phyloP scores from a whole-genome alignment of 2,113 vertebrate species.

The Rhodinocichla rosea region DNA sequence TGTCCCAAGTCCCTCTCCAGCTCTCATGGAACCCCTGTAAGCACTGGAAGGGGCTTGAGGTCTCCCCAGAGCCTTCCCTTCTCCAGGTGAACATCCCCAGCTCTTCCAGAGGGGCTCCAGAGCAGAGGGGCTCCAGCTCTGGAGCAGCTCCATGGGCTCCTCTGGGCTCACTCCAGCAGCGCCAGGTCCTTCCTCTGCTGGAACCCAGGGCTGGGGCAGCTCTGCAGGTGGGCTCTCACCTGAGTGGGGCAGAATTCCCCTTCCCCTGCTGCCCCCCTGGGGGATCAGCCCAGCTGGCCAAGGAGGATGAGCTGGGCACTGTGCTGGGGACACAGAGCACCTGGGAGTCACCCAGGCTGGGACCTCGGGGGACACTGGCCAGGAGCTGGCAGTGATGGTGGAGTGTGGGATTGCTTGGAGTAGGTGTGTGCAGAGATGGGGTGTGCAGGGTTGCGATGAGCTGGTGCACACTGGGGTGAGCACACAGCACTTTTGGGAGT shows the following conservation, averaged over 20 bases:
- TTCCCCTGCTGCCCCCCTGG: background rate
- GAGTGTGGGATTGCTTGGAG: fast-evolving
- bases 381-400: background rate
- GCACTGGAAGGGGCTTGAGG: background rate
- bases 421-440: background rate
- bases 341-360: background rate
- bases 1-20: background rate
- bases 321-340: background rate
- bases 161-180: background rate
- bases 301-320: background rate
- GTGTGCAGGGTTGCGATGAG: background rate
- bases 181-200: fast-evolving
- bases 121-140: background rate
- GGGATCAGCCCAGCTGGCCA: no score
- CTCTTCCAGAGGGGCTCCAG: background rate
- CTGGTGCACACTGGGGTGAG: fast-evolving
- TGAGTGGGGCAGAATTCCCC: background rate
- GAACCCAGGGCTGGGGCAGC: background rate
- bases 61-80: background rate
- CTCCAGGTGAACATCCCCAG: background rate
- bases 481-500: background rate
- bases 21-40: background rate
- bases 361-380: background rate
- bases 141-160: fast-evolving
- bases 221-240: background rate